Conservation (phyloP, 2,797 vertebrate genomes). For the Parotocinclus haroldoi region DNA sequence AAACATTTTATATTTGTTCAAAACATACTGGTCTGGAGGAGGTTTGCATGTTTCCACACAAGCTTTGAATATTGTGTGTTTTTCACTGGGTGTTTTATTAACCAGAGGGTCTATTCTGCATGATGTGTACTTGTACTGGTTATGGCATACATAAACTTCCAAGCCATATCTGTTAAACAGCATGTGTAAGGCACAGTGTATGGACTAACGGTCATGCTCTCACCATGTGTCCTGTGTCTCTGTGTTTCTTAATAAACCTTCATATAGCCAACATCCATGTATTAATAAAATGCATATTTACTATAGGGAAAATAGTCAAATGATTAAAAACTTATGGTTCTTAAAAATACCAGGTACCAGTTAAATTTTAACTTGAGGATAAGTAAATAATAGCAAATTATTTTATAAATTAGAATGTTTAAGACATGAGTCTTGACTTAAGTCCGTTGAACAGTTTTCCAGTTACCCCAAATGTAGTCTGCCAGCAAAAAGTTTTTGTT, state of each 20-base stretch:
- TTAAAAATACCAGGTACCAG: no score
- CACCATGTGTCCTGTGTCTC: conserved; percentile 41
- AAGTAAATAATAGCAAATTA: no score
- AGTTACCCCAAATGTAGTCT: no score
- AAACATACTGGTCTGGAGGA: conserved; percentile 2
- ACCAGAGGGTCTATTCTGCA: conserved; percentile 48
- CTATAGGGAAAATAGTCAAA: no score
- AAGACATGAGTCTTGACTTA: no score
- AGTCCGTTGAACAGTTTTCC: no score
- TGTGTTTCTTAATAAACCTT: conserved; percentile 21
- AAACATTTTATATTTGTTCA: background rate
- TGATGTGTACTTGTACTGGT: conserved; percentile 53
- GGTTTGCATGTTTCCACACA: conserved; percentile 21
- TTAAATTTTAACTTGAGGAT: no score
- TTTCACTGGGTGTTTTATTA: background rate
- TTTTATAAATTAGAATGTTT: no score
- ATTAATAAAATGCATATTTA: no score
- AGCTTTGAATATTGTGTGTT: conserved; percentile 12
- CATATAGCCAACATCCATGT: background rate
- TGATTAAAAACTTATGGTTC: background rate
- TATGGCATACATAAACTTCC: conserved; percentile 3
- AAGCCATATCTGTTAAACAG: conserved; percentile 44
- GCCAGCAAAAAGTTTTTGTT: no score
- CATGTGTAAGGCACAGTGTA: conserved; percentile 37
- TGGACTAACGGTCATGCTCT: conserved; percentile 36